These are phyloP conservation scores for Epizoanthus rinbou DNA, from an alignment of 92 coral and sea anemone species.

Conservation along the genomic window DNA sequence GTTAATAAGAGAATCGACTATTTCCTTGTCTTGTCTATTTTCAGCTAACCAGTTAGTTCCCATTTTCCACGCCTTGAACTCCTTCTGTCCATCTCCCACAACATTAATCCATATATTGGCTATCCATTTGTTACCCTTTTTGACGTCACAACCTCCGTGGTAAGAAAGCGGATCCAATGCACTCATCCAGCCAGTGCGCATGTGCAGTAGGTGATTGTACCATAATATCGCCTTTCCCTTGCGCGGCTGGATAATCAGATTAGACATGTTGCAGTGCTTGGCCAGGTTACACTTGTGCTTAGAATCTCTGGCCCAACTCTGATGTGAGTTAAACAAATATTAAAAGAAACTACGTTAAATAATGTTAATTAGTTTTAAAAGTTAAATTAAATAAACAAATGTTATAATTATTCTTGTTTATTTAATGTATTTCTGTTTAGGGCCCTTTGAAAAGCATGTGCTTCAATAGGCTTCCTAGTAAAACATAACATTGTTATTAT, in stretches of 20 bases:
- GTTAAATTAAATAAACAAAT: too few species aligned
- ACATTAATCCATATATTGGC: conserved; percentile 91
- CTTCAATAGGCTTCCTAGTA: too few species aligned
- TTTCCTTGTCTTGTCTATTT: conserved; percentile 65
- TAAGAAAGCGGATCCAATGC: conserved; percentile 80
- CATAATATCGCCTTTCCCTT: conserved; percentile 88
- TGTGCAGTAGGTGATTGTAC: conserved; percentile 85
- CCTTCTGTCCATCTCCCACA: conserved; percentile 80
- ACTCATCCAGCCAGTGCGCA: conserved; percentile 75
- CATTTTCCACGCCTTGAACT: conserved; percentile 86
- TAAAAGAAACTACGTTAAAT: not conserved
- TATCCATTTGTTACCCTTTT: conserved; percentile 89
- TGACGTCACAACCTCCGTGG: conserved; percentile 90
- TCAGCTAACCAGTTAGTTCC: conserved; percentile 81
- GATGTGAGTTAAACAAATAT: not conserved
- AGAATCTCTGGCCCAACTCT: conserved; percentile 88
- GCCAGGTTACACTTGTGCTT: conserved; percentile 82
- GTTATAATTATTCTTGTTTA: too few species aligned
- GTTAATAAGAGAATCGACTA: conserved; percentile 57
- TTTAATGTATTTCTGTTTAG: too few species aligned
- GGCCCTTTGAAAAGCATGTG: too few species aligned
- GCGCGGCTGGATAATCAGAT: conserved; percentile 75
- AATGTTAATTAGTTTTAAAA: too few species aligned
- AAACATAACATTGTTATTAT: too few species aligned
- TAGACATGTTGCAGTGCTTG: conserved; percentile 75